A percentile compares a stretch with the other conserved stretches of the same genome.
Conservation (phyloP, 2,888 invertebrate species). For the Drosophila neotestacea region DNA sequence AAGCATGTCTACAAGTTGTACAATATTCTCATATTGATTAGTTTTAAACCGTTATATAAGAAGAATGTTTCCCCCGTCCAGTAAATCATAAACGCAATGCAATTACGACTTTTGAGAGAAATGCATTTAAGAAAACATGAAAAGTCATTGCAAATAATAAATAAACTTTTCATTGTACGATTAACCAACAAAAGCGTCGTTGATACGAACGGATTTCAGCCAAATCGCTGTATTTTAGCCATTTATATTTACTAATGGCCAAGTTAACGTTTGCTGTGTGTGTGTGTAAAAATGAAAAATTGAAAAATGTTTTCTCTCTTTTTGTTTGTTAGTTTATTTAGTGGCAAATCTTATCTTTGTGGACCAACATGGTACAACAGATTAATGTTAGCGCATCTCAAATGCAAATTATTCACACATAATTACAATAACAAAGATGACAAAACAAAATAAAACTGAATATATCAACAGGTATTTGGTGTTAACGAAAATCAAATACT, state of each 20-base stretch:
- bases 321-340: conserved; percentile 23
- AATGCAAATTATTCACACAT: conserved; percentile 72
- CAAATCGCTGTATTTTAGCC: conserved; percentile 38
- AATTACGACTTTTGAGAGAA: conserved; percentile 14
- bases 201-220: conserved; percentile 60
- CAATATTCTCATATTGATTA: conserved; percentile 29
- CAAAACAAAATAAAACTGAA: conserved; percentile 26
- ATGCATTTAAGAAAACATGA: conserved; percentile 44
- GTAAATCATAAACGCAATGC: conserved; percentile 25
- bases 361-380: conserved; percentile 52
- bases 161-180: conserved; percentile 53
- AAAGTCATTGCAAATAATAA: conserved; percentile 73
- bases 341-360: conserved; percentile 61
- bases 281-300: conserved; percentile 46
- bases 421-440: conserved; percentile 68
- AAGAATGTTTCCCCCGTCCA: not conserved
- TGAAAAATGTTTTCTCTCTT: conserved; percentile 24
- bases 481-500: not conserved
- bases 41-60: conserved; percentile 12
- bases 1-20: conserved; percentile 19
- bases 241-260: conserved; percentile 64
- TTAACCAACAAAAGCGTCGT: conserved; percentile 31
- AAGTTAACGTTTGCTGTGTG: conserved; percentile 23
- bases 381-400: conserved; percentile 59
- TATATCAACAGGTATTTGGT: not conserved